phyloP scores from a whole-genome alignment of 2,113 vertebrate genomes.

The Hippocampus comes region DNA sequence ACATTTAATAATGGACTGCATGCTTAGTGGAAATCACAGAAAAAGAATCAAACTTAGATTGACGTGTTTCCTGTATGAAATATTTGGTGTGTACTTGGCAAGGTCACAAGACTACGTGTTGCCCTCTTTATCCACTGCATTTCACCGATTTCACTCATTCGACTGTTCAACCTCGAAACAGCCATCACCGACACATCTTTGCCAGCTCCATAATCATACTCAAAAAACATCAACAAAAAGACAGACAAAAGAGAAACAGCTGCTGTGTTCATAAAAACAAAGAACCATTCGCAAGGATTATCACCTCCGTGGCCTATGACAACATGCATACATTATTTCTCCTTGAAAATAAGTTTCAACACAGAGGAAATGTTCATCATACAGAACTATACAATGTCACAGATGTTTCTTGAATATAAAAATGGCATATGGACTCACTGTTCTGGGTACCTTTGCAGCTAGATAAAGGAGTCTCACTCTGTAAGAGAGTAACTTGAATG shows the following conservation, averaged over 20 bases:
- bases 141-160: not conserved
- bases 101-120: not conserved
- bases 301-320: not conserved
- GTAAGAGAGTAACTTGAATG: too few relatives aligned
- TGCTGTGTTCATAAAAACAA: slow-evolving; percentile 62
- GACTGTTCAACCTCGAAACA: slow-evolving; percentile 11
- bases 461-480: too few relatives aligned
- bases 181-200: slow-evolving; percentile 44
- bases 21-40: not conserved
- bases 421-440: too few relatives aligned
- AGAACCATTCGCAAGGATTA: slow-evolving; percentile 42
- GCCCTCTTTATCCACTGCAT: not conserved
- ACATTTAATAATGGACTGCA: not conserved
- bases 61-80: not conserved
- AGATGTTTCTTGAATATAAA: too few relatives aligned
- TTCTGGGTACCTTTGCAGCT: too few relatives aligned
- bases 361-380: not conserved
- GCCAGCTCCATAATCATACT: slow-evolving; percentile 62
- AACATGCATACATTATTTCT: not conserved
- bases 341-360: too few relatives aligned
- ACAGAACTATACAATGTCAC: not conserved
- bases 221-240: not conserved
- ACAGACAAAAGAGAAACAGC: not conserved
- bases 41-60: not conserved
- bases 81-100: not conserved